Evolutionary conservation across 2,797 vertebrate species (phyloP).

Genomic region (Leptoclinus maculatus): DNA sequence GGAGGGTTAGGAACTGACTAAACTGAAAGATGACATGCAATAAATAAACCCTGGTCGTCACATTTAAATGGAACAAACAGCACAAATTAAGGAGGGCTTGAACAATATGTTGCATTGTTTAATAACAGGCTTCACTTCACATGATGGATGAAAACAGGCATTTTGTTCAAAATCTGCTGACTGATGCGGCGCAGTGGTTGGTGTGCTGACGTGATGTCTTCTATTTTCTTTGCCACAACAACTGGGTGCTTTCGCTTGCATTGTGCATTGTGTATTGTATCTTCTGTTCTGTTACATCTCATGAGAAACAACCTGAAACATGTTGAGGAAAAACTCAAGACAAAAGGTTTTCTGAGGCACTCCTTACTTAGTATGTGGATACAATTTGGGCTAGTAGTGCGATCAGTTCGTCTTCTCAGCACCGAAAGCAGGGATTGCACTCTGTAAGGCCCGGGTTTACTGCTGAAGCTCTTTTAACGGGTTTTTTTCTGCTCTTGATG

Average conservation of each 20-base stretch:
- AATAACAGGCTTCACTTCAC: conserved; percentile 8
- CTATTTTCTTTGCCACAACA: not conserved
- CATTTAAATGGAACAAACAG: conserved; percentile 15
- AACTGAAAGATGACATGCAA: not conserved
- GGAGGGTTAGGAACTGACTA: not conserved
- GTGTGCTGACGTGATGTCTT: not conserved
- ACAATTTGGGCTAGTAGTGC: not conserved
- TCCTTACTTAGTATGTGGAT: not conserved
- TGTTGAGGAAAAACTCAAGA: not conserved
- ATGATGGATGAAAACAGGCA: conserved; percentile 18
- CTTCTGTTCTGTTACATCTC: conserved; percentile 15
- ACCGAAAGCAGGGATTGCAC: not conserved
- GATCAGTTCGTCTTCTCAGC: conserved; percentile 13
- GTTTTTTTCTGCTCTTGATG: conserved; percentile 22
- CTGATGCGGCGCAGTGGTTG: conserved; percentile 7
- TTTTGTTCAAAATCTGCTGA: conserved; percentile 8
- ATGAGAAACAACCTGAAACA: conserved; percentile 9
- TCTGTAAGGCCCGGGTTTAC: conserved; percentile 13
- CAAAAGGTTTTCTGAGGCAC: not conserved
- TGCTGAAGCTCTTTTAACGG: conserved; percentile 12
- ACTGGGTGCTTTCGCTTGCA: not conserved
- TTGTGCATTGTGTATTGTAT: not conserved
- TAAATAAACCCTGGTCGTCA: not conserved
- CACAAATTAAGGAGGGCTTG: conserved; percentile 2
- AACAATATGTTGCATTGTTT: conserved; percentile 14